phyloP scores from a whole-genome alignment of 2,888 invertebrate genomes.

The Pollenia labialis region DNA sequence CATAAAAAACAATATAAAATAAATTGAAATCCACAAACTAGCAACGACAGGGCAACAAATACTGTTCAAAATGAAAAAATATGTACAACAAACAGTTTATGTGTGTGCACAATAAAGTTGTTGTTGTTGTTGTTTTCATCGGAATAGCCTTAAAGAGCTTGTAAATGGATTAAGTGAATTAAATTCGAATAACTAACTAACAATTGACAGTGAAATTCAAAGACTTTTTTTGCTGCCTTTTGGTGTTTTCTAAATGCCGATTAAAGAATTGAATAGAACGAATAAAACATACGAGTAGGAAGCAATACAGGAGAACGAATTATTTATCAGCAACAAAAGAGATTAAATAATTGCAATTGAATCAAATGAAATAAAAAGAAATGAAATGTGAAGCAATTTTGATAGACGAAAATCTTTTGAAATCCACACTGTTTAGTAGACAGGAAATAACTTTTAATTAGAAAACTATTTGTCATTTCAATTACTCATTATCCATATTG shows the following conservation, averaged over 20 bases:
- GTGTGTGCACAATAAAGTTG: conserved; percentile 3
- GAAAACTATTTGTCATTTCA: conserved; percentile 1
- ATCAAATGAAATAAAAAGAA: conserved; percentile 42
- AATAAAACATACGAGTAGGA: conserved; percentile 28
- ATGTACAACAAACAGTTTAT: conserved; percentile 1
- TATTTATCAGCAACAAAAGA: conserved; percentile 30
- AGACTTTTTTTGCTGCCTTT: neutral
- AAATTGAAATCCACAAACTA: neutral
- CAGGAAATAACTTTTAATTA: conserved; percentile 48
- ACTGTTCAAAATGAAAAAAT: neutral
- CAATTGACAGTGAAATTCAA: conserved; percentile 44
- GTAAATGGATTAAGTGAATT: conserved; percentile 55
- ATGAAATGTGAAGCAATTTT: neutral
- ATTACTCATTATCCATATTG: conserved; percentile 40
- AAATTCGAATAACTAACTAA: conserved; percentile 30
- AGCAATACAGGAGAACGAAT: conserved; percentile 45
- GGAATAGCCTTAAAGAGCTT: conserved; percentile 28
- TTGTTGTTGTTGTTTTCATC: neutral
- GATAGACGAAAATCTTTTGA: conserved; percentile 3
- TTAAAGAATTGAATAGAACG: conserved; percentile 38
- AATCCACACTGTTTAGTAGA: conserved; percentile 30
- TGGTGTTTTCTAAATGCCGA: conserved; percentile 6
- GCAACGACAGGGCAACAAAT: neutral
- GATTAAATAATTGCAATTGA: conserved; percentile 47
- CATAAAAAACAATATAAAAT: neutral